Base-by-base conservation (phyloP, 2,113 vertebrate genomes). In the Geococcyx californianus region DNA sequence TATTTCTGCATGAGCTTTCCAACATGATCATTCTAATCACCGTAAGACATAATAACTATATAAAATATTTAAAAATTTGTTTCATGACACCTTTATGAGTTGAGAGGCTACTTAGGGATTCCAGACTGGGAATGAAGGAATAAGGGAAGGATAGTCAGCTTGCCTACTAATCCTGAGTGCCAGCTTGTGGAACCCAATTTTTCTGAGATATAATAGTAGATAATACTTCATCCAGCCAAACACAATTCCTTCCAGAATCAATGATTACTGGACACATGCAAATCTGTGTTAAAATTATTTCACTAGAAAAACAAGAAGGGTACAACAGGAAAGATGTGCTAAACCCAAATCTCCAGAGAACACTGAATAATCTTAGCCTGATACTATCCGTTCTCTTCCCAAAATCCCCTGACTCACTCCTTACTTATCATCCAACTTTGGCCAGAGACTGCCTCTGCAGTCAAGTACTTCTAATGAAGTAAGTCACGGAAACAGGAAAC, bases 401-500 rank as follows among this genome's bases (percentile, higher is more conserved):
- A 3, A 94, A 95, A 84, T 93, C 42, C 85, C 87, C 70, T 96
- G 94, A 95, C 70, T 94, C 87, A 94, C 52, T 89, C 83, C 59
- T 60, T 60, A 66, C 45, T 88, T 93, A 86, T 66, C 74, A 79
- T 82, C 66, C 70, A 90, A 31, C 90, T 95, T 81, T 69, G 82
- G 88, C n/a, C 10, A 85, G 77, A 88, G 66, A 75, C 44, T 91
- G 92, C 58, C 34, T 88, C 75, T 95, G 75, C 67, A 55, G 84
- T 88, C 70, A 88, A 96, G 55, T 74, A 80, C 72, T 92, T 88
- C 67, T 83, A 78, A 93, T 44, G 78, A 95, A 92, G 20, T 68
- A 19, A 89, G 74, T 91, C 47, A 94, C 73, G 90, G 88, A 94
- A 97, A 95, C 96, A 96, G 94, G 94, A 96, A 96, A 93, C 73